Base-by-base conservation (phyloP, 2,113 vertebrate genomes). In the Thunnus thynnus region DNA sequence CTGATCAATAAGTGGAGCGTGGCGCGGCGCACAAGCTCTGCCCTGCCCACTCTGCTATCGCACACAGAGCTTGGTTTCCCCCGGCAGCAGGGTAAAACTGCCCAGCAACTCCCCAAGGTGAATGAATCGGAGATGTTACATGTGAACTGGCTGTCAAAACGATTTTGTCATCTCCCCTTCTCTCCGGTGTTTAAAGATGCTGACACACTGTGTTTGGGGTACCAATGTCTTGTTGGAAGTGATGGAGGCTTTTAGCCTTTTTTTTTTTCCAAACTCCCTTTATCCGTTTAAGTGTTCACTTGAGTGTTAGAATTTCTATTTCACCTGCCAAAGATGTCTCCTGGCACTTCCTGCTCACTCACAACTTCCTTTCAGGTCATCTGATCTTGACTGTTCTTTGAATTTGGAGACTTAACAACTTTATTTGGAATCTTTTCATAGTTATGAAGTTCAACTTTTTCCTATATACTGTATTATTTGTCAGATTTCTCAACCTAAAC, bases 121-220 rank as follows among this genome's bases (percentile, higher is more conserved):
- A 91, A 88, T 85, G 93, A 95, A 94, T 82, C 86, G 89, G 93
- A 91, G 94, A 96, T 95, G 96, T 96, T 96, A 95, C 94, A 94
- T 95, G 85, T 94, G 95, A 96, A 93, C 92, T 94, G 94, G 86
- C 93, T 96, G 95, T 97, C 96, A 96, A 66, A 94, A 93, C 91
- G 84, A 95, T 97, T 97, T 90, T 88, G 92, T 97, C 96, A 96
- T 87, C 83, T 86, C 41, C 89, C 93, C 87, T 90, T 88, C 80
- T 93, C 93, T 88, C 72, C 86, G 80, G 93, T 96, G 96, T 94
- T 94, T 91, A 89, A 91, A 95, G 91, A 95, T 92, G 93, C 94
- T 94, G 92, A 91, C 90, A 92, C 85, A 89, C 88, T 80, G 86
- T 87, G 90, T 91, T 92, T 90, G 80, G 80, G 88, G 89, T 86